Evolutionary conservation across 2,113 vertebrate species (phyloP), one percentile per base, ranked within the genome.

Genomic region (Psilopogon haemacephalus): DNA sequence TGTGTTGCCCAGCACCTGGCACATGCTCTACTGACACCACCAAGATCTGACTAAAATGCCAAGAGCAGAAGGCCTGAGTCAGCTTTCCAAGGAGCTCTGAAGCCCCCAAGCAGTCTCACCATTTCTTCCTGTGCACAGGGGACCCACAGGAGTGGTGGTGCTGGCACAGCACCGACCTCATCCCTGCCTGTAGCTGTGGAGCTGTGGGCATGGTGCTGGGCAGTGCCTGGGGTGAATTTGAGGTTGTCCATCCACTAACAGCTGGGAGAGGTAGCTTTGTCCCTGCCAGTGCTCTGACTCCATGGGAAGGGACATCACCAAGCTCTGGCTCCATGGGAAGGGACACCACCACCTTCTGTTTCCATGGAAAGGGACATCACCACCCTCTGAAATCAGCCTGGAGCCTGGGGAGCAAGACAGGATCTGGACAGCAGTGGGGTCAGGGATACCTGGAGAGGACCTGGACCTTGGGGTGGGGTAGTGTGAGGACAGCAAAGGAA

Each of bases 141-240:
- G 55, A 58, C 19, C 27, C 56, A 9, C n/a, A 1, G 3, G 37
- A 46, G 12, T 1, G 42, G 42, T 40, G 40, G 15, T 0, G 0
- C 14, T 17, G 54, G 63, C 68, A n/a, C 63, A 46, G n/a, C 1
- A 2, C 16, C 3, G 6, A 14, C n/a, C 42, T 40, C 7, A 3
- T 12, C 62, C 33, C 21, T 1, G 0, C 1, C 1, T 0, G 0
- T 11, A n/a, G 19, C 62, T 42, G 8, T 8, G 30, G 35, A 18
- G 12, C 18, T 13, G 0, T 2, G 18, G 38, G 54, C 58, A 74
- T 62, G 84, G 14, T 50, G 54, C 40, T 28, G 15, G 30, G 50
- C 23, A 67, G 46, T 0, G 1, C 11, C 3, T 32, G 40, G 15
- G 11, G 16, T 5, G 3, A 33, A 24, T n/a, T n/a, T 76, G 48